Conservation (phyloP, 1,140 invertebrate genomes). For the Rhyacophila brunnea region DNA sequence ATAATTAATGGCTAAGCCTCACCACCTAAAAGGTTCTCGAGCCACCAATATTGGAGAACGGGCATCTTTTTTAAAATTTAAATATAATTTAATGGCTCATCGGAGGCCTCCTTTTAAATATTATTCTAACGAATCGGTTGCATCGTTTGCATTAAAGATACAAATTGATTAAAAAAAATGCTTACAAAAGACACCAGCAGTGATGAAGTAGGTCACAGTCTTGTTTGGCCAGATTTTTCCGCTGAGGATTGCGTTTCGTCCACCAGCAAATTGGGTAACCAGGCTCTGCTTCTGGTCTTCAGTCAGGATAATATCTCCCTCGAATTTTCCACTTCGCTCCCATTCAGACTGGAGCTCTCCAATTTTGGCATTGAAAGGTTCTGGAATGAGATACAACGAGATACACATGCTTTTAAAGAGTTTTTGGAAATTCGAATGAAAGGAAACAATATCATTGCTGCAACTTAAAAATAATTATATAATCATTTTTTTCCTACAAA, state of each 20-base stretch:
- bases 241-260: slow-evolving; percentile 61
- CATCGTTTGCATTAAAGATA: no score
- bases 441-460: not conserved
- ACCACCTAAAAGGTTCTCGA: no score
- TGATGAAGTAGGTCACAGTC: slow-evolving; percentile 62
- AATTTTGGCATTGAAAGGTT: not conserved
- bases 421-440: no score
- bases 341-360: slow-evolving; percentile 39
- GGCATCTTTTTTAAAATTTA: no score
- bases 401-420: no score
- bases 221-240: slow-evolving; percentile 61
- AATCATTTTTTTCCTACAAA: no score
- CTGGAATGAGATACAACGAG: not conserved
- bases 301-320: slow-evolving; percentile 51
- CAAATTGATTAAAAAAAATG: no score
- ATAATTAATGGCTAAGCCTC: no score
- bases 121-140: no score
- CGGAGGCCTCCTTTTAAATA: no score
- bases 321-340: slow-evolving; percentile 54
- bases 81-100: no score
- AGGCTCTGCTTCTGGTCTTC: slow-evolving; percentile 46
- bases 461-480: not conserved
- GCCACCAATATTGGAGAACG: no score
- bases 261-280: slow-evolving; percentile 41
- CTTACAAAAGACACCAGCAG: slow-evolving; percentile 65